A percentile compares a stretch with the other conserved stretches of the same genome.
Conservation (phyloP, 2,888 invertebrate species). For the Monopis laevigella region DNA sequence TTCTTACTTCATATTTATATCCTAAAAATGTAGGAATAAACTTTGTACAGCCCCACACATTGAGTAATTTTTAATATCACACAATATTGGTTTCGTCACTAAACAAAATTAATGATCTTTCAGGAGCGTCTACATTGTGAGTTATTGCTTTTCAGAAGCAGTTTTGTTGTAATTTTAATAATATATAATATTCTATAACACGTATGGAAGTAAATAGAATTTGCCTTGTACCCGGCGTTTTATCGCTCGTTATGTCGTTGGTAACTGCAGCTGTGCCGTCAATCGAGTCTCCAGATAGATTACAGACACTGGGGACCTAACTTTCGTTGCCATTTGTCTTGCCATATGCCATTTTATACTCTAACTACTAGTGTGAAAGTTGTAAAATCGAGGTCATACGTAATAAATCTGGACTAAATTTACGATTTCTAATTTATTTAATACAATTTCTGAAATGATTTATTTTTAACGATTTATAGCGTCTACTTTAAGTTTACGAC, state of each 20-base stretch:
- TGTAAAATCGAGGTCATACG: too few relatives aligned
- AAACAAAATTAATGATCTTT: slow-evolving; percentile 9
- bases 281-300: slow-evolving; percentile 11
- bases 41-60: too few relatives aligned
- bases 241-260: slow-evolving; percentile 10
- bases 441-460: too few relatives aligned
- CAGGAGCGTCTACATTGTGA: neutral
- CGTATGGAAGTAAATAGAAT: slow-evolving; percentile 9
- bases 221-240: slow-evolving; percentile 9
- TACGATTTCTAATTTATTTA: too few relatives aligned
- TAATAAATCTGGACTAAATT: too few relatives aligned
- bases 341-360: slow-evolving; percentile 3
- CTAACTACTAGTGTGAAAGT: too few relatives aligned
- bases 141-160: slow-evolving; percentile 8
- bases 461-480: too few relatives aligned
- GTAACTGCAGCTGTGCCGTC: slow-evolving; percentile 8
- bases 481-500: too few relatives aligned
- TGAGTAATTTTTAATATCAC: slow-evolving; percentile 3
- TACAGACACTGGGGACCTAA: slow-evolving; percentile 6
- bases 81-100: slow-evolving; percentile 4
- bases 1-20: too few relatives aligned
- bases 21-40: too few relatives aligned
- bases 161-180: slow-evolving; percentile 8
- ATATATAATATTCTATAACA: slow-evolving; percentile 2
- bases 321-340: slow-evolving; percentile 5